Base-by-base conservation (phyloP, 2,888 invertebrate species). In the Lysandra bellargus region DNA sequence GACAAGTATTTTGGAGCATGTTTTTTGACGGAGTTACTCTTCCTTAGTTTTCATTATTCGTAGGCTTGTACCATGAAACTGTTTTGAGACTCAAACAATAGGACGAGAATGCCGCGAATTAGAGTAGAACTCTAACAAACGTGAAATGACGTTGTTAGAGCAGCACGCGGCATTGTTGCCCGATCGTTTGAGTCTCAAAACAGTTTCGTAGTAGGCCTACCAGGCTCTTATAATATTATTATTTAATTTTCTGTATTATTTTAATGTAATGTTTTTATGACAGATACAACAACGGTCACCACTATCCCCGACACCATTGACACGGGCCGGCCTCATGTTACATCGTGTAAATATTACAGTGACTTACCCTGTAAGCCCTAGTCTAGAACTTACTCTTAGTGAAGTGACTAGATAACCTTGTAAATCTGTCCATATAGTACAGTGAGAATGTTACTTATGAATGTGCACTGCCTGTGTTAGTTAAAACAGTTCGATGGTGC, bases 251-350 rank as follows among this genome's bases (percentile, higher is more conserved):
- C 17, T 57, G 49, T 49, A 49, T 9, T 49, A 49, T 2, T 12
- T 12, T 14, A 40, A 44, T n/a, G 49, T 37, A 49, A 4, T 73
- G 30, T 79, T 75, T 72, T 49, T 7, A 33, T 83, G 81, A 2
- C 87, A 94, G 94, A 84, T 94, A 94, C 88, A 90, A 86, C 84
- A 92, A 89, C 82, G 90, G 91, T 0, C 91, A 92, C 83, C 90
- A 93, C 85, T 94, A 94, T 85, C 88, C 91, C 5, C 84, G 94
- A 82, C 94, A 93, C 85, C 94, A 92, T 90, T 94, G 94, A 94
- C 94, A 89, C 87, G 23, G 44, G 74, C 40, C 74, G 9, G n/a
- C 40, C 74, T 44, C 44, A 23, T 74, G 74, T 74, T 30, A 40
- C 4, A 23, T 44, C n/a, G 44, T 74, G 74, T 74, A 74, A 40